These are phyloP conservation scores for Paguma larvata DNA, from an alignment of 2,797 vertebrate genomes.

Conservation along the genomic window DNA sequence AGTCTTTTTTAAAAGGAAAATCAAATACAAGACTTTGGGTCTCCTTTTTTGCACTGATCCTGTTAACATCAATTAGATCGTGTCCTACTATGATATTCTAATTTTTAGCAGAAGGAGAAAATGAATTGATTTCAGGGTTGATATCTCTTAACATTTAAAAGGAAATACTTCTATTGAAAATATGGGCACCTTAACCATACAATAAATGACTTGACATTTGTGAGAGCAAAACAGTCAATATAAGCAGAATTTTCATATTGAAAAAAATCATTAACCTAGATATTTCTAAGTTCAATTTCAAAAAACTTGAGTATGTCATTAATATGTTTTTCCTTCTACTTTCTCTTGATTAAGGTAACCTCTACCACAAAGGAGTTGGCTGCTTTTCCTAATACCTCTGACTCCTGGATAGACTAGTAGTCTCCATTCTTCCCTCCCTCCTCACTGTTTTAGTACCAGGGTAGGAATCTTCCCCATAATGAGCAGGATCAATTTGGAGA, in stretches of 20 bases:
- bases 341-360: constrained; percentile 71
- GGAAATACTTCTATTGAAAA: constrained; percentile 89
- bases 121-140: constrained; percentile 90
- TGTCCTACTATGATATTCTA: constrained; percentile 89
- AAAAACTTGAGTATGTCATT: constrained; percentile 84
- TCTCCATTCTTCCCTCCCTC: background rate
- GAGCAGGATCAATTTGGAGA: background rate
- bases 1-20: constrained; percentile 77
- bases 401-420: background rate
- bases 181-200: constrained; percentile 90
- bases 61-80: constrained; percentile 90
- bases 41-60: constrained; percentile 70
- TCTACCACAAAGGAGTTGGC: background rate
- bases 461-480: background rate
- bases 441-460: background rate
- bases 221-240: constrained; percentile 89
- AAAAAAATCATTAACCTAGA: constrained; percentile 90
- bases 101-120: constrained; percentile 89
- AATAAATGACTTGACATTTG: constrained; percentile 92
- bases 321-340: constrained; percentile 68
- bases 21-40: constrained; percentile 42
- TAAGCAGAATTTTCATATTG: constrained; percentile 89
- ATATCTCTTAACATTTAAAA: constrained; percentile 91
- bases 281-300: constrained; percentile 86
- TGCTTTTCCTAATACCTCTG: background rate